Conservation (phyloP, 2,888 invertebrate genomes). For the Branchellion lobata region DNA sequence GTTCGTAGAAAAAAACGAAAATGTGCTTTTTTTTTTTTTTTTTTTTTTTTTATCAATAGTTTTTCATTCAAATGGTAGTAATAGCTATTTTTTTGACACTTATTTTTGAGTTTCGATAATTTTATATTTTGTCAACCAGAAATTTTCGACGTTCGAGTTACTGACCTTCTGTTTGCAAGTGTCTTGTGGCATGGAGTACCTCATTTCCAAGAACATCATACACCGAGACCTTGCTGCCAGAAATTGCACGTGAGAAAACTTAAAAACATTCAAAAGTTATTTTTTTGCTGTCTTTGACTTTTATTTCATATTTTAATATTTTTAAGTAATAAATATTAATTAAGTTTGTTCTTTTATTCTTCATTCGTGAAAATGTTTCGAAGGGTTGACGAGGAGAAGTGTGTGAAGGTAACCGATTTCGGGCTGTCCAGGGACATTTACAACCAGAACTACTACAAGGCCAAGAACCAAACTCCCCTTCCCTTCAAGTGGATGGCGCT, state of each 20-base stretch:
- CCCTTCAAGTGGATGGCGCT: constrained; percentile 51
- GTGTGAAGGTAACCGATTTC: constrained; percentile 50
- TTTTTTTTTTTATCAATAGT: not conserved
- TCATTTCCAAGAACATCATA: constrained; percentile 38
- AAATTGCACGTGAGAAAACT: constrained; percentile 46
- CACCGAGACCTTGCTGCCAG: constrained; percentile 46
- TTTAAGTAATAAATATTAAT: not conserved
- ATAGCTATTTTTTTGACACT: not conserved
- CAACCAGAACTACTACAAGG: constrained; percentile 46
- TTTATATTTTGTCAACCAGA: not conserved
- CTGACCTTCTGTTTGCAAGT: constrained; percentile 37
- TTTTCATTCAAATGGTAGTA: not conserved
- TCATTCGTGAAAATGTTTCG: not conserved
- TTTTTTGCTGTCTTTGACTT: not conserved
- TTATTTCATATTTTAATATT: no score
- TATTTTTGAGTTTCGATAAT: no score
- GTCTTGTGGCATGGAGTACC: constrained; percentile 44
- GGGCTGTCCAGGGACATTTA: constrained; percentile 50
- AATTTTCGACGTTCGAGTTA: constrained; percentile 3
- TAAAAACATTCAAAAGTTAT: not conserved
- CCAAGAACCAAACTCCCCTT: constrained; percentile 44
- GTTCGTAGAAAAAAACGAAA: constrained; percentile 20
- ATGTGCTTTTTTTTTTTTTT: constrained; percentile 12
- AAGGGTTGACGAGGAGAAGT: constrained; percentile 46
- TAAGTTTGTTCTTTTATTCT: not conserved